Percentiles rank a stretch among this genome's conserved stretches.
Evolutionary conservation across 2,113 vertebrate genomes (phyloP).

Genomic region (Varanus komodoensis): DNA sequence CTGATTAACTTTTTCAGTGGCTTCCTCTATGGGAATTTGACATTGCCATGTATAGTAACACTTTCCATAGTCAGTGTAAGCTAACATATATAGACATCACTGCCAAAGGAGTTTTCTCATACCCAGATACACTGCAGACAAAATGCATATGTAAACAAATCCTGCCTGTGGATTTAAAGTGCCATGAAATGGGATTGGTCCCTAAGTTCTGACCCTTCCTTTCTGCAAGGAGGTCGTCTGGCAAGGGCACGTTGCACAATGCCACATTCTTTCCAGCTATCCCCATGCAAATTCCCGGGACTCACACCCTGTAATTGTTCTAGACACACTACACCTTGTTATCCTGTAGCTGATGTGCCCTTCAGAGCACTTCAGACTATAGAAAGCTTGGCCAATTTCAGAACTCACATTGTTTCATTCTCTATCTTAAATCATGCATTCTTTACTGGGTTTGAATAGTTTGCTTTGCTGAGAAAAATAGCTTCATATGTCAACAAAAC

Average conservation of each 20-base stretch:
- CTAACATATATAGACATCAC: neutral
- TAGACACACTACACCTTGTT: neutral
- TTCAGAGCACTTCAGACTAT: neutral
- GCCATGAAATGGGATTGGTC: neutral
- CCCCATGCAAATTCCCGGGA: neutral
- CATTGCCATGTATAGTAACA: constrained; percentile 41
- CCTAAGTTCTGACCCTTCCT: neutral
- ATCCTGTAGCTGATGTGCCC: neutral
- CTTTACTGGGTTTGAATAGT: constrained; percentile 24
- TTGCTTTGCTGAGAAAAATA: constrained; percentile 22
- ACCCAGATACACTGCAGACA: neutral
- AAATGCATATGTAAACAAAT: neutral
- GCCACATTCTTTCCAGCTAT: neutral
- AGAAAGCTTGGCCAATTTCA: neutral
- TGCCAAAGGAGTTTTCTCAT: neutral
- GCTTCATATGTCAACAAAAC: neutral
- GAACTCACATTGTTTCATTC: neutral
- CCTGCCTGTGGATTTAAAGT: neutral
- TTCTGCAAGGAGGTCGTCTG: neutral
- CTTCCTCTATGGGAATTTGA: constrained; percentile 62
- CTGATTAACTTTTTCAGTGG: constrained; percentile 68
- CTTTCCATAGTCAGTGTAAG: constrained; percentile 46
- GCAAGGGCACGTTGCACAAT: neutral
- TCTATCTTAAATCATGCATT: neutral
- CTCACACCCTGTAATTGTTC: neutral